Evolutionary conservation across 2,113 vertebrate species (phyloP).

Genomic region (Pipra filicauda): DNA sequence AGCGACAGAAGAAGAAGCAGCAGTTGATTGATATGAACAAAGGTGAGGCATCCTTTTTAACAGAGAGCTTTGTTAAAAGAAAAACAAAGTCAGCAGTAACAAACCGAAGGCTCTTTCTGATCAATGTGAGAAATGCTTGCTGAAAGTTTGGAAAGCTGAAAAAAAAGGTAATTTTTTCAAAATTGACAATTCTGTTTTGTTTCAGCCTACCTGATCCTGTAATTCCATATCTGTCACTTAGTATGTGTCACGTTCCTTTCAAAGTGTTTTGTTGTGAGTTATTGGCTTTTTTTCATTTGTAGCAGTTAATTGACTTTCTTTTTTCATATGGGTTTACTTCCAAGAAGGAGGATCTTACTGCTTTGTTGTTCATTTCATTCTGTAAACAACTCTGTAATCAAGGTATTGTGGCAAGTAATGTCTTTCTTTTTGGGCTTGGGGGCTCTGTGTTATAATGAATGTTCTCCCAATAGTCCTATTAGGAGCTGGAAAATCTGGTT

Average conservation of each 20-base stretch:
- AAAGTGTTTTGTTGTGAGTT: neutral
- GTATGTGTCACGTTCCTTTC: neutral
- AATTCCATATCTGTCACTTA: neutral
- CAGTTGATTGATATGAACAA: constrained; percentile 98
- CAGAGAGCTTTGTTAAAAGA: neutral
- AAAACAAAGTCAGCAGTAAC: neutral
- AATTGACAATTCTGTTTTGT: neutral
- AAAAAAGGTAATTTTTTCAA: neutral
- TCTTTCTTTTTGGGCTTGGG: neutral
- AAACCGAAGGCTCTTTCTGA: neutral
- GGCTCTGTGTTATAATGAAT: neutral
- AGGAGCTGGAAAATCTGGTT: neutral
- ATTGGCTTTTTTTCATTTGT: neutral
- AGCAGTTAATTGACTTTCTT: constrained; percentile 13
- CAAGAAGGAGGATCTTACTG: neutral
- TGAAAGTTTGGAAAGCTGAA: neutral
- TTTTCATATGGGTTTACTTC: neutral
- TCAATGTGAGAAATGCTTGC: neutral
- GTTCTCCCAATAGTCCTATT: constrained; percentile 17
- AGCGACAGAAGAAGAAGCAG: constrained; percentile 96
- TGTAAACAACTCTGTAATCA: constrained; percentile 31
- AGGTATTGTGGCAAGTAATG: neutral
- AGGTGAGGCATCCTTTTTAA: constrained; percentile 76
- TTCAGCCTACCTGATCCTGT: neutral
- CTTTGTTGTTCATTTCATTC: constrained; percentile 40